Conservation (phyloP, 1,140 invertebrate genomes). For the Formica selysi region DNA sequence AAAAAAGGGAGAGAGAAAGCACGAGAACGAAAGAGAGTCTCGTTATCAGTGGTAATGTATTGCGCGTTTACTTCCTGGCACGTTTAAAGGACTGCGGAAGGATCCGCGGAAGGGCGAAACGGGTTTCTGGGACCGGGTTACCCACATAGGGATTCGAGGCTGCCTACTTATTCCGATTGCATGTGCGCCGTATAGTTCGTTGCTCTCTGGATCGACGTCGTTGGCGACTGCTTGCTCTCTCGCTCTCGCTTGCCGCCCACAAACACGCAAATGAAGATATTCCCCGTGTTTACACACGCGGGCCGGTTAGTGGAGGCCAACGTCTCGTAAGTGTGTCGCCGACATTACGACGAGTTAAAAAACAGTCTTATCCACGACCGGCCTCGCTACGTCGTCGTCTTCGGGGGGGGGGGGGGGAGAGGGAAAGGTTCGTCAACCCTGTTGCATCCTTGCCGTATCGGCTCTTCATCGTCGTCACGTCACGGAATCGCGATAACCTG, state of each 20-base stretch:
- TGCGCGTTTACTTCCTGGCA: conserved; percentile 46
- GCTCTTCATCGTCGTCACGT: conserved; percentile 43
- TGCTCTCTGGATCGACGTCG: conserved; percentile 34
- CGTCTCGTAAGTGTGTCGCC: conserved; percentile 75
- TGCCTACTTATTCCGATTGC: conserved; percentile 75
- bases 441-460: conserved; percentile 37
- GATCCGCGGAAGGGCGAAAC: conserved; percentile 76
- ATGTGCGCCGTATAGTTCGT: conserved; percentile 50
- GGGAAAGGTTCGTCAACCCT: conserved; percentile 62
- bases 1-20: no score
- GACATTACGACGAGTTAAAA: conserved; percentile 62
- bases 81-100: conserved; percentile 32
- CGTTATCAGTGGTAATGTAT: background rate
- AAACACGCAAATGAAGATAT: conserved; percentile 78
- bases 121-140: conserved; percentile 80
- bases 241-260: conserved; percentile 63
- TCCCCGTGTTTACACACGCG: conserved; percentile 73
- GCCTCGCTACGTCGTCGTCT: conserved; percentile 52
- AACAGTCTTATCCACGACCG: conserved; percentile 68
- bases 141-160: conserved; percentile 78
- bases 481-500: conserved; percentile 45
- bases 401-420: conserved; percentile 20
- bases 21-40: background rate
- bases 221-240: conserved; percentile 45
- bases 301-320: conserved; percentile 67